Evolutionary conservation across 2,888 invertebrate genomes (phyloP).

Genomic region (Xylocampa areola): DNA sequence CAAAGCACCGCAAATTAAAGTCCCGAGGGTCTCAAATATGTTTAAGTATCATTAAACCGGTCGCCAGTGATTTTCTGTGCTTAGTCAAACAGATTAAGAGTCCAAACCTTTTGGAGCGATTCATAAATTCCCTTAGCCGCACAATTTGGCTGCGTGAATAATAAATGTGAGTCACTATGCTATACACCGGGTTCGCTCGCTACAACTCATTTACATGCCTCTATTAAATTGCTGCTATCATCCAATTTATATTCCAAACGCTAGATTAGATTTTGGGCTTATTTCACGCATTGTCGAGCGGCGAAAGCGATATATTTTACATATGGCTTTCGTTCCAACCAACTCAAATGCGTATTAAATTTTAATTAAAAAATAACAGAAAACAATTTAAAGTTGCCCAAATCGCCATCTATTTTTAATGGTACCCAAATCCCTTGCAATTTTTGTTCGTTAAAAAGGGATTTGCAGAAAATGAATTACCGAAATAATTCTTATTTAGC

Average conservation of each 20-base stretch:
- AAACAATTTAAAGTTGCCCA: not conserved
- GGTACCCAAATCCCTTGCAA: not conserved
- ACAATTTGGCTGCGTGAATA: slow-evolving; percentile 52
- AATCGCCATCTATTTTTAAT: not conserved
- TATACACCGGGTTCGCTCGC: slow-evolving; percentile 8
- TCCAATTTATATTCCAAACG: slow-evolving; percentile 15
- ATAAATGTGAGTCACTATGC: slow-evolving; percentile 39
- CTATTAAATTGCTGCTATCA: slow-evolving; percentile 1
- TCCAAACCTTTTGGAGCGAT: slow-evolving; percentile 48
- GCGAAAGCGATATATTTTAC: not conserved
- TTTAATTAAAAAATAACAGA: not conserved
- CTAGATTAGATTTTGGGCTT: slow-evolving; percentile 22
- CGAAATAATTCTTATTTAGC: slow-evolving; percentile 16
- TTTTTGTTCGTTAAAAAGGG: slow-evolving; percentile 10
- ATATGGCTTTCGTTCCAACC: slow-evolving; percentile 2
- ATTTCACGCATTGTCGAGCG: slow-evolving; percentile 17
- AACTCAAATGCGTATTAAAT: not conserved
- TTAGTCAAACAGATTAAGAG: slow-evolving; percentile 55
- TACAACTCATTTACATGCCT: slow-evolving; percentile 8
- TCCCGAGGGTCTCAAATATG: slow-evolving; percentile 42
- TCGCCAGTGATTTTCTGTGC: slow-evolving; percentile 52
- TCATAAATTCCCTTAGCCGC: slow-evolving; percentile 55
- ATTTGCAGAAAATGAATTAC: slow-evolving; percentile 17
- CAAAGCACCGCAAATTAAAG: slow-evolving; percentile 49
- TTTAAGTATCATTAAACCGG: slow-evolving; percentile 48